Evolutionary conservation across 2,113 vertebrate species (phyloP), one percentile per base, ranked within the genome.

Genomic region (Sinocyclocheilus anophthalmus): DNA sequence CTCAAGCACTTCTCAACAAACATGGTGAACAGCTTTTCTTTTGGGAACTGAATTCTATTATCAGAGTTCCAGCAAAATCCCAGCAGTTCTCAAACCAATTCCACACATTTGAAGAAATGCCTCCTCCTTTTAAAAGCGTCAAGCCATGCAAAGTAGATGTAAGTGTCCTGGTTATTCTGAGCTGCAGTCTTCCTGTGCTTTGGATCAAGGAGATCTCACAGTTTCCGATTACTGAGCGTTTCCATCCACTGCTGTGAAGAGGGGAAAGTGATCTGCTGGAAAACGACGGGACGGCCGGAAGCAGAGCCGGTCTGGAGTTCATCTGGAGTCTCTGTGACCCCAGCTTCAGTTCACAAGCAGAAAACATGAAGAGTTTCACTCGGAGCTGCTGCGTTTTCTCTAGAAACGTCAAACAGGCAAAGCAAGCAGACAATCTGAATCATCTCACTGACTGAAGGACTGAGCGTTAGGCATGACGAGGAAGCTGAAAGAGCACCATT

Each of bases 171-270:
- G 14, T 10, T 37, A 70, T 37, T 70, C 30, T 10, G 67, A 70
- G 30, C 16, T 4, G 30, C 0, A 37, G 30, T 70, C 30, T 8
- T 69, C 65, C 3, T 69, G 26, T 18, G 7, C 14, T 69, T 37
- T 69, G 65, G 65, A 67, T 67, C 26, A 33, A 65, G 63, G 65
- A 67, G 65, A 33, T 69, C 65, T 18, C 63, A 69, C 5, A 69
- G 16, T 70, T 70, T 37, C 67, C 33, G 16, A 33, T 69, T 69
- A 69, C 30, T 10, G 67, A 37, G 18, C 10, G 37, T 72, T 72
- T 72, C 33, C 18, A 70, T 39, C 11, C 33, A 39, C 69, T 72
- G 20, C 20, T 72, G 4, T 39, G 69, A 72, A 39, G 69, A 72
- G 33, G 14, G 67, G 69, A 69, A 67, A 67, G 13, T 16, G 14